Evolutionary conservation across 2,113 vertebrate genomes (phyloP).

Genomic region (Embiotoca jacksoni): DNA sequence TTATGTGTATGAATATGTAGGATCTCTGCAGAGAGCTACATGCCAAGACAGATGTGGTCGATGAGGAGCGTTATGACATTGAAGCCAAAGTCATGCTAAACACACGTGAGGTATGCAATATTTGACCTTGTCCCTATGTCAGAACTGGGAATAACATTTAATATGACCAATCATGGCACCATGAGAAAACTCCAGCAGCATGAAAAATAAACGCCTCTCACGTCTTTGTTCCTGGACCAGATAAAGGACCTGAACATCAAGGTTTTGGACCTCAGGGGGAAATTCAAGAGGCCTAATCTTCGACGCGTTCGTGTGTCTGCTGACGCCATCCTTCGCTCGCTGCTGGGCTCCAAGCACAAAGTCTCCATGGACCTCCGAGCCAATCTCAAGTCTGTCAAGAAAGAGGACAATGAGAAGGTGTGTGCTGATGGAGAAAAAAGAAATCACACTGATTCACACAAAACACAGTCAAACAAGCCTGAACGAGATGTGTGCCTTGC

Average conservation of each 20-base stretch:
- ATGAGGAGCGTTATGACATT: slow-evolving; percentile 94
- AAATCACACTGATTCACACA: not conserved
- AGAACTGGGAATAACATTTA: not conserved
- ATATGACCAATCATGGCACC: too few species aligned
- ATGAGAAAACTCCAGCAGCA: not conserved
- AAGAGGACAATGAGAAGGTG: slow-evolving; percentile 97
- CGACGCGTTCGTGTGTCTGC: slow-evolving; percentile 92
- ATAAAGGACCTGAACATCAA: slow-evolving; percentile 95
- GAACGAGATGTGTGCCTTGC: not conserved
- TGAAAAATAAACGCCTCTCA: not conserved
- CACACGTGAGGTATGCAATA: slow-evolving; percentile 90
- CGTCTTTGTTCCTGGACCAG: slow-evolving; percentile 59
- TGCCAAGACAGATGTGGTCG: slow-evolving; percentile 90
- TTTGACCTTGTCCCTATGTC: not conserved
- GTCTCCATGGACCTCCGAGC: slow-evolving; percentile 96
- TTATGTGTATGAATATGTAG: slow-evolving; percentile 69
- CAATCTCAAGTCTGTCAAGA: slow-evolving; percentile 97
- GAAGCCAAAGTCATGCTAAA: slow-evolving; percentile 94
- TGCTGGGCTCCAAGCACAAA: slow-evolving; percentile 97
- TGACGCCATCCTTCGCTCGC: slow-evolving; percentile 93
- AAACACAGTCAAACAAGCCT: not conserved
- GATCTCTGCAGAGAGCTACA: slow-evolving; percentile 93
- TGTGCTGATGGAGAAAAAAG: not conserved
- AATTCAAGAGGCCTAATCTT: slow-evolving; percentile 93
- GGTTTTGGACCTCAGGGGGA: slow-evolving; percentile 93